A percentile compares a stretch with the other conserved stretches of the same genome.
Conservation (phyloP, 2,888 invertebrate species). For the Panzeria rudis region DNA sequence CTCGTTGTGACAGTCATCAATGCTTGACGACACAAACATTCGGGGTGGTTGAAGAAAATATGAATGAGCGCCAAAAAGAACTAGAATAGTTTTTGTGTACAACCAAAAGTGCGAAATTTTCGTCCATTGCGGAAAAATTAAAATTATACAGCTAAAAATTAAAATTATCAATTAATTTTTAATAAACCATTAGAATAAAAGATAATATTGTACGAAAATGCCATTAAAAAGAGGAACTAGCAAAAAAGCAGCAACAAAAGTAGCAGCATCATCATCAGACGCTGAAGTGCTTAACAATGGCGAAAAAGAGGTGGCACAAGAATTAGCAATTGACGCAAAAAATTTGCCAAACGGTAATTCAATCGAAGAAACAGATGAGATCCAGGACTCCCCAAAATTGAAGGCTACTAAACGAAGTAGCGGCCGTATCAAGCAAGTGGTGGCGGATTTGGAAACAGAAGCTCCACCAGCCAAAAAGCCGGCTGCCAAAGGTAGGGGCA, state of each 20-base stretch:
- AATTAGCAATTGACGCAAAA: slow-evolving; percentile 18
- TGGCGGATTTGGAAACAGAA: slow-evolving; percentile 21
- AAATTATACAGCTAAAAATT: not conserved
- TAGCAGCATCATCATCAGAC: slow-evolving; percentile 32
- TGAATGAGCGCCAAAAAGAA: slow-evolving; percentile 70
- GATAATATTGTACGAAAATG: slow-evolving; percentile 72
- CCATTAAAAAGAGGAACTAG: slow-evolving; percentile 75
- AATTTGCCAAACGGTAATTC: slow-evolving; percentile 36
- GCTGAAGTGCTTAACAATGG: slow-evolving; percentile 32
- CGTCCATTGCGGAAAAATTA: slow-evolving; percentile 40
- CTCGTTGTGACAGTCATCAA: not conserved
- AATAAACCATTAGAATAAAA: slow-evolving; percentile 2
- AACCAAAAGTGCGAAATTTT: slow-evolving; percentile 53
- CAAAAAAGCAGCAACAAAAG: slow-evolving; percentile 65
- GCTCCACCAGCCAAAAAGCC: slow-evolving; percentile 47
- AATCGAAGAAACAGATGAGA: not conserved
- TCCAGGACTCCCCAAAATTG: slow-evolving; percentile 1
- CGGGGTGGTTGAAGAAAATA: slow-evolving; percentile 39
- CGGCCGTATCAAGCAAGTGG: slow-evolving; percentile 56
- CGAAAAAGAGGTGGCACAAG: slow-evolving; percentile 36
- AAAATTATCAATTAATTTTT: slow-evolving; percentile 10
- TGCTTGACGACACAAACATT: not conserved
- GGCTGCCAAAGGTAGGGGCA: slow-evolving; percentile 51
- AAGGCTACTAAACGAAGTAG: slow-evolving; percentile 45
- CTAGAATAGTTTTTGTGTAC: slow-evolving; percentile 68